Evolutionary conservation across 1,140 invertebrate genomes (phyloP), one percentile per base, ranked within the genome.

Genomic region (Ostrea edulis): DNA sequence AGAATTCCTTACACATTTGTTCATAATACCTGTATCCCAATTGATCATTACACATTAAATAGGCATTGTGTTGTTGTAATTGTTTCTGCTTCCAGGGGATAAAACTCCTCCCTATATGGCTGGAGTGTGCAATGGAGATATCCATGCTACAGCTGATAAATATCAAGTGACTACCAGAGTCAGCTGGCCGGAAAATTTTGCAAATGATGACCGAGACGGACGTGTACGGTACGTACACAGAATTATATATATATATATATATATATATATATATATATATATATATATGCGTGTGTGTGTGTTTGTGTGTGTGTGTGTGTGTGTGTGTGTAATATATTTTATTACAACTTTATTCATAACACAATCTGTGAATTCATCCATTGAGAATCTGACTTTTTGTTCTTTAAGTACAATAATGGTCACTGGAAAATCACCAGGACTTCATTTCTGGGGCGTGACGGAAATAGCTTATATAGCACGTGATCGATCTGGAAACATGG

Each of bases 101-200:
- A 82, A 25, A n/a, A 82, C 77, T 20, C 77, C 77, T 14, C 77
- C 77, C 5, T 51, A 8, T 35, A 51, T 82, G 77, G 5, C 2
- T 17, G 62, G 12, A n/a, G 62, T 68, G 17, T 82, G 77, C 35
- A 14, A 14, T 17, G 22, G 14, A 51, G 77, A 82, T 35, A 82
- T 82, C 0, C 17, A 35, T 5, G 9, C 0, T 35, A 20, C 8
- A 12, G 77, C 77, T 82, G 77, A 82, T n/a, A 8, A 52, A 52
- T 52, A n/a, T 35, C 77, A 82, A 82, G 77, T 51, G 0, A 82
- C 29, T 35, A 82, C 77, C 14, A 29, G 35, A 52, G 77, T 82
- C 2, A 17, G 0, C 0, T 82, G 77, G 77, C 2, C 9, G 14
- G 77, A 82, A 52, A 0, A 12, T 29, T 9, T 8, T 14, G 77